Base-by-base conservation (phyloP, 2,113 vertebrate genomes). In the Gallinago media region DNA sequence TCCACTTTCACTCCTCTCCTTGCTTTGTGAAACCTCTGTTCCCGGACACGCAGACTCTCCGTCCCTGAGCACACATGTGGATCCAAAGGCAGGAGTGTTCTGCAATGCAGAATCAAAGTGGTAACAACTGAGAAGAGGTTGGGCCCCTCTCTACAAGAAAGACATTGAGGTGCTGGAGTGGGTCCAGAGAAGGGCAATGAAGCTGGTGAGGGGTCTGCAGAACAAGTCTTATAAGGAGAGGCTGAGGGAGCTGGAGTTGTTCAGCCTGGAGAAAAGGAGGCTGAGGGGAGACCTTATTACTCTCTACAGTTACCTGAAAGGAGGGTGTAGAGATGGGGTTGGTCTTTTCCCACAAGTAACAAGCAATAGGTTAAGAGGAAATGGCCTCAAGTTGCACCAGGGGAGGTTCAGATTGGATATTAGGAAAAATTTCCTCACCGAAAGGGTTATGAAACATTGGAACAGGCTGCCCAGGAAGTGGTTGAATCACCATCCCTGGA, bases 51-150 rank as follows among this genome's bases (percentile, higher is more conserved):
- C 90, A 85, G 98, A 95, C 34, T 91, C 95, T 74, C 92, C 54
- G 5, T 92, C 94, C 31, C 71, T 31, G 18, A 91, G 88, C 6
- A 50, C 9, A 14, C 84, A 92, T 2, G n/a, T 5, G 29, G 97
- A 96, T 50, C 91, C 75, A 3, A 97, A 97, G 65, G 85, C 65
- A 31, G 91, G 72, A 34, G 89, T 84, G 6, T 50, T 90, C 97
- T 98, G 84, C 50, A 73, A 74, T 0, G 6, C 32, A 94, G 29
- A 67, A 92, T 56, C 32, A 50, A 91, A 90, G 70, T 2, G 2
- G 8, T 40, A 75, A 62, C 3, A 2, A 55, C 66, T 12, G 18
- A 62, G 74, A 89, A 71, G 15, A 52, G 18, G 38, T 20, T 61
- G 54, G 54, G 18, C 31, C 18, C 29, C 55, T 32, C 55, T 21